These are phyloP conservation scores for Echiichthys vipera DNA, from an alignment of 2,797 vertebrate species.

Conservation along the genomic window DNA sequence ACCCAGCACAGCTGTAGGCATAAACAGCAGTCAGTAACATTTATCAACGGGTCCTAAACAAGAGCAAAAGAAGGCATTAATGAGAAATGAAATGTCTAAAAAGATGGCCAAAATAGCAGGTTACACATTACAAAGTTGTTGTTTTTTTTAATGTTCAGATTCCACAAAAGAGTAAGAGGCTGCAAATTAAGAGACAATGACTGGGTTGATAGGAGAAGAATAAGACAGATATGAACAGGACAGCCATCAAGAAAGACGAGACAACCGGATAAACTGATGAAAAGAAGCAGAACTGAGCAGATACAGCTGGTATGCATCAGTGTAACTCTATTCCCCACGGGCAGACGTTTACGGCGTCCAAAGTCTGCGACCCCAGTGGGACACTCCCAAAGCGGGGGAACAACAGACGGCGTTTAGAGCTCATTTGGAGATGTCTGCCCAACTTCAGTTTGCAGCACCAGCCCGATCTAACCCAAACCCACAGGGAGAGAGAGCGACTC, in stretches of 20 bases:
- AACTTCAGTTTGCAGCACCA: slow-evolving; percentile 43
- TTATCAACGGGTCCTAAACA: not conserved
- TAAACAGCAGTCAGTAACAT: slow-evolving; percentile 16
- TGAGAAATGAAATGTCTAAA: not conserved
- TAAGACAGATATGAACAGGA: not conserved
- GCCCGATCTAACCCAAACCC: slow-evolving; percentile 44
- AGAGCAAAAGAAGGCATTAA: not conserved
- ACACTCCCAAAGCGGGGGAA: slow-evolving; percentile 45
- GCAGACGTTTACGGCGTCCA: slow-evolving; percentile 17
- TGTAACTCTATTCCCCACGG: slow-evolving; percentile 20
- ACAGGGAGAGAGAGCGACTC: slow-evolving; percentile 30
- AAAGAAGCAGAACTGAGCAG: slow-evolving; percentile 11
- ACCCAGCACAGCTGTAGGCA: slow-evolving; percentile 32
- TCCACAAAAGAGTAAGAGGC: not conserved
- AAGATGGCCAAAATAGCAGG: not conserved
- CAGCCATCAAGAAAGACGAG: not conserved
- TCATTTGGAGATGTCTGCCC: slow-evolving; percentile 54
- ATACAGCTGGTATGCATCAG: slow-evolving; percentile 42
- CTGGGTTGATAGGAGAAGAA: not conserved
- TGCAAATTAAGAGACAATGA: not conserved
- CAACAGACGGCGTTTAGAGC: slow-evolving; percentile 63
- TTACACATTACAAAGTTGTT: no score
- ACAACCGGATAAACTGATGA: slow-evolving; percentile 1
- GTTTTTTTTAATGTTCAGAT: not conserved
- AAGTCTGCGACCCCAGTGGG: slow-evolving; percentile 42